These are phyloP conservation scores for Enoplosus armatus DNA, from an alignment of 2,797 vertebrate genomes.

Conservation along the genomic window DNA sequence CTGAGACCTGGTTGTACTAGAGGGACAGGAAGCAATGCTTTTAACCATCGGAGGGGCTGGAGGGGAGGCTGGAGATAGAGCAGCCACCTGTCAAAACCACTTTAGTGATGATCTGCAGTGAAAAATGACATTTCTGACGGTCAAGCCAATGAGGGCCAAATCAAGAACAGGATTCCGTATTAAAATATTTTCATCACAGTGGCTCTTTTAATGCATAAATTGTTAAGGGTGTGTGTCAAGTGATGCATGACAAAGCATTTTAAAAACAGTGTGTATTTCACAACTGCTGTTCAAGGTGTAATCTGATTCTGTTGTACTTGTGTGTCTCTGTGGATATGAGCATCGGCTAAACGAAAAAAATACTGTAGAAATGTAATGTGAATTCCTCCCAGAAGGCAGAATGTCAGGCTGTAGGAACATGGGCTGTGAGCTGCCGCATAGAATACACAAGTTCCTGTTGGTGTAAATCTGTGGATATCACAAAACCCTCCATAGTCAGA, in stretches of 20 bases:
- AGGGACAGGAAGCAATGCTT: slow-evolving; percentile 34
- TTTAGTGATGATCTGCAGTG: slow-evolving; percentile 15
- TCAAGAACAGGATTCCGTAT: not conserved
- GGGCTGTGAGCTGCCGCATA: slow-evolving; percentile 8
- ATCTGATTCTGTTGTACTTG: slow-evolving; percentile 39
- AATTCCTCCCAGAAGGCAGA: slow-evolving; percentile 56
- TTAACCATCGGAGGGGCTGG: slow-evolving; percentile 16
- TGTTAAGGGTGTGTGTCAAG: not conserved
- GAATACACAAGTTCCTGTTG: slow-evolving; percentile 54
- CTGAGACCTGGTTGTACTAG: slow-evolving; percentile 37
- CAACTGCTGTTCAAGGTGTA: slow-evolving; percentile 17
- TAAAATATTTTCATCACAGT: slow-evolving; percentile 1
- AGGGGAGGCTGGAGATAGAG: slow-evolving; percentile 12
- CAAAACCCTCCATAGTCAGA: slow-evolving; percentile 27
- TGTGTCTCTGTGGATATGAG: slow-evolving; percentile 37
- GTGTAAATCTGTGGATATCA: slow-evolving; percentile 40
- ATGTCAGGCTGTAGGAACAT: slow-evolving; percentile 50
- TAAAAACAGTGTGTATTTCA: slow-evolving; percentile 3
- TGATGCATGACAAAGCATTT: slow-evolving; percentile 1
- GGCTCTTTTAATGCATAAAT: slow-evolving; percentile 1
- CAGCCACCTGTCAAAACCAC: slow-evolving; percentile 41
- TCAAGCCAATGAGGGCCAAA: not conserved
- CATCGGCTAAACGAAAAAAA: slow-evolving; percentile 60
- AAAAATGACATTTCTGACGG: slow-evolving; percentile 10
- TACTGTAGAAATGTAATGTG: slow-evolving; percentile 53